Percentiles rank a stretch among this genome's conserved stretches.
These are phyloP conservation scores for Clinocottus analis DNA, from an alignment of 2,113 vertebrate genomes.

Conservation along the genomic window DNA sequence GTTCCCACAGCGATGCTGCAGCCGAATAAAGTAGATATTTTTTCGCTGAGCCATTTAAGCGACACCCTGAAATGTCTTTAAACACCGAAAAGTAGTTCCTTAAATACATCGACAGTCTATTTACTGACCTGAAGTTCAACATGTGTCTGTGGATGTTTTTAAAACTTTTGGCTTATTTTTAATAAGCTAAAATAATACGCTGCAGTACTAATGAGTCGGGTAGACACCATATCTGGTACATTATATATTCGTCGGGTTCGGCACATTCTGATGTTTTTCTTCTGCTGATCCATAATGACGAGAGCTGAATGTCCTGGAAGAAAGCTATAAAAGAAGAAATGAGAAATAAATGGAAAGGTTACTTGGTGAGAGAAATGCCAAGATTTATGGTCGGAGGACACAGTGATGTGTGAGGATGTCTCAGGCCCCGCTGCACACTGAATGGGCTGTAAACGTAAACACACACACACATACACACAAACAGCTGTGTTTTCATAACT, in stretches of 20 bases:
- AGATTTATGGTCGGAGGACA: slow-evolving; percentile 2
- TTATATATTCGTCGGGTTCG: not conserved
- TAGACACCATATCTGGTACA: not conserved
- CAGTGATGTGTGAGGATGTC: not conserved
- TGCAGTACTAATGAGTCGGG: not conserved
- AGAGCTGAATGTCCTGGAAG: not conserved
- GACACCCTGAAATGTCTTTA: no score
- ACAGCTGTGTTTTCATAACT: no score
- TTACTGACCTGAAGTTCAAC: not conserved
- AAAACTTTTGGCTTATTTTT: not conserved
- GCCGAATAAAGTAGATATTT: no score
- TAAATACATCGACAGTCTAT: not conserved
- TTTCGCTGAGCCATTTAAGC: not conserved
- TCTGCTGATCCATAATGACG: not conserved
- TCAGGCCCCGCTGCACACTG: not conserved
- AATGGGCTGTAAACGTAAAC: not conserved
- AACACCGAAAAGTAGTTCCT: not conserved
- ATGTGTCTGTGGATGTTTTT: not conserved
- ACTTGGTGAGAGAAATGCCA: slow-evolving; percentile 3
- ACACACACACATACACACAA: no score
- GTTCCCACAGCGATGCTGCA: no score
- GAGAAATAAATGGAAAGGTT: slow-evolving; percentile 4
- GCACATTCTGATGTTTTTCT: not conserved
- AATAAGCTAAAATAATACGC: not conserved
- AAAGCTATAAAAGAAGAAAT: slow-evolving; percentile 5